Evolutionary conservation across 1,140 invertebrate species (phyloP), one percentile per base, ranked within the genome.

Genomic region (Brevipalpus yothersi): DNA sequence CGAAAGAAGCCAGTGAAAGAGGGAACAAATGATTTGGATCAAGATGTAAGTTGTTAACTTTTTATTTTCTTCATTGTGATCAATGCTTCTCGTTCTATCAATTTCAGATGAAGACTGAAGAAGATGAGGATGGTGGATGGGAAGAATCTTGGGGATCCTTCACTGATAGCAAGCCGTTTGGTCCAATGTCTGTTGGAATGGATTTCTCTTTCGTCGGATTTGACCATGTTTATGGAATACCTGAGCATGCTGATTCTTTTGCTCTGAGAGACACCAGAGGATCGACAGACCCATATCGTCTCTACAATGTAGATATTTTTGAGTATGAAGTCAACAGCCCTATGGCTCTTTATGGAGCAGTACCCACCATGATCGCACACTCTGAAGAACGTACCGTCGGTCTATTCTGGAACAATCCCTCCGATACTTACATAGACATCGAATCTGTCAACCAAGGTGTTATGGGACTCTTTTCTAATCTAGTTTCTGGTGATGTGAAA

Each of bases 221-320:
- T 43, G 79, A 90, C 61, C 76, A 91, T 69, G 79, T 90, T 3
- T 99, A 96, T 72, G 95, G 95, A 63, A 81, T 99, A 65, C 94
- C 95, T 4, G 88, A 97, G 70, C 95, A 99, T 76, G 92, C 90
- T 0, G 93, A 98, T 71, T 78, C 77, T 42, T 80, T 97, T 67
- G 77, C 82, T 12, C 73, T 99, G 1, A 82, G 80, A 68, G 83
- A 84, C 3, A 98, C 94, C 0, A 83, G 56, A 62, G 61, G 42
- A 12, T 54, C 54, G 15, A 74, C 76, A 2, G 92, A 97, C 67
- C 95, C 95, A 0, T 98, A 97, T 70, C 77, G 95, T 39, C 72
- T 99, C 15, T 99, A 91, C 69, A 99, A 98, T 74, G 74, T 97
- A 67, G 95, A 99, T 75, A 93, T 99, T 0, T 99, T 98, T 75